These are phyloP conservation scores for Drosophila falleni DNA, from an alignment of 2,888 invertebrate genomes.

Conservation along the genomic window DNA sequence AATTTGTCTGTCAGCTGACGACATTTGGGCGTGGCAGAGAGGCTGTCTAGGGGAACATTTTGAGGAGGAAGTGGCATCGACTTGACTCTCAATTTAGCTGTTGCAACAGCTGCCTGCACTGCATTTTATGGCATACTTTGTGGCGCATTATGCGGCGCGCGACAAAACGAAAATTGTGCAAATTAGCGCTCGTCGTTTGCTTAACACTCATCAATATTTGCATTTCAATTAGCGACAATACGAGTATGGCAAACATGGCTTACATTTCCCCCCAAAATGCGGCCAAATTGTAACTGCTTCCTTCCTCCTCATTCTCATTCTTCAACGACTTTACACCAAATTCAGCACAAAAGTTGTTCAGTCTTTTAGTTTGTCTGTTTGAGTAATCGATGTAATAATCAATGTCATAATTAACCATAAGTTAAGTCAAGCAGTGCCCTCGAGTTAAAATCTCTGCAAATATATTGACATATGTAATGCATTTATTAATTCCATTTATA, in stretches of 20 bases:
- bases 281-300: constrained; percentile 11
- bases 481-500: neutral
- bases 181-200: constrained; percentile 72
- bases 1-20: constrained; percentile 51
- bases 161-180: constrained; percentile 76
- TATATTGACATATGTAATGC: constrained; percentile 1
- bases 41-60: constrained; percentile 25
- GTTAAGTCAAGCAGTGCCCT: neutral
- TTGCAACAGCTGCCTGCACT: constrained; percentile 42
- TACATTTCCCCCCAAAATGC: constrained; percentile 45
- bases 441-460: neutral
- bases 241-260: constrained; percentile 51
- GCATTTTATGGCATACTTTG: constrained; percentile 76
- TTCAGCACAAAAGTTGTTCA: constrained; percentile 14
- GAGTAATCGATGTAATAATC: constrained; percentile 24
- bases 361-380: constrained; percentile 6
- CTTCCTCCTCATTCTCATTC: neutral
- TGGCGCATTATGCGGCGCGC: constrained; percentile 77
- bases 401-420: constrained; percentile 10
- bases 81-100: constrained; percentile 55
- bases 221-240: constrained; percentile 76
- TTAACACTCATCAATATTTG: constrained; percentile 79
- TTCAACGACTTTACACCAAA: constrained; percentile 13
- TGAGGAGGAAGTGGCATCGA: constrained; percentile 26
- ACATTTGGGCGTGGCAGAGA: constrained; percentile 51